Evolutionary conservation across 2,113 vertebrate species (phyloP).

Genomic region (Actenoides hombroni): DNA sequence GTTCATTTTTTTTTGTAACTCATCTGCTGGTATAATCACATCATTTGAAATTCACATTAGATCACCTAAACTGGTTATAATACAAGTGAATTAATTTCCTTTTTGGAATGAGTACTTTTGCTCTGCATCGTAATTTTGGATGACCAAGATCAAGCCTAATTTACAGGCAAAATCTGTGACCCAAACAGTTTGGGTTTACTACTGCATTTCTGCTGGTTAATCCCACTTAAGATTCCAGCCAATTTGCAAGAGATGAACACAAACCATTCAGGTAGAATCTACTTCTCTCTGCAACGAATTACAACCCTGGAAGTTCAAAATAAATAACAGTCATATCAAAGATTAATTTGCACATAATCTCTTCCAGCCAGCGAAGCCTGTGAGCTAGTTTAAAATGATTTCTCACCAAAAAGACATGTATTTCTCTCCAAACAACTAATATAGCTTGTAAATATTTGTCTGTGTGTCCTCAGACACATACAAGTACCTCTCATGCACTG

Average conservation of each 20-base stretch:
- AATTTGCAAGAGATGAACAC: not conserved
- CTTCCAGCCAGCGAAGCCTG: not conserved
- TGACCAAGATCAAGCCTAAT: not conserved
- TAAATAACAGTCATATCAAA: not conserved
- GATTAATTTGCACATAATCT: not conserved
- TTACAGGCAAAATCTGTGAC: not conserved
- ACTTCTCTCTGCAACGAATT: not conserved
- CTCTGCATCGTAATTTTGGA: not conserved
- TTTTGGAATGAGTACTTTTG: not conserved
- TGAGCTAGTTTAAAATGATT: not conserved
- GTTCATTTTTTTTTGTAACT: not conserved
- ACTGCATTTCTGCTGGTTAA: not conserved
- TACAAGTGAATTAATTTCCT: not conserved
- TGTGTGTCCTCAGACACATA: not conserved
- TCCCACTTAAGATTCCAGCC: not conserved
- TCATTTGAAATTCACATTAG: not conserved
- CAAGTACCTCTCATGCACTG: not conserved
- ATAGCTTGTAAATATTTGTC: not conserved
- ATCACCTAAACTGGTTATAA: not conserved
- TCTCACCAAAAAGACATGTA: not conserved
- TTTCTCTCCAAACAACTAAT: not conserved
- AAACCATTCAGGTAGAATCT: not conserved
- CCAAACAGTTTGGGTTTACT: not conserved
- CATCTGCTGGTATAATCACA: not conserved
- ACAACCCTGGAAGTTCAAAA: not conserved